Percentiles rank a stretch among this genome's conserved stretches.
These are phyloP conservation scores for Pachyuromys duprasi DNA, from an alignment of 2,797 vertebrate genomes.

Conservation along the genomic window DNA sequence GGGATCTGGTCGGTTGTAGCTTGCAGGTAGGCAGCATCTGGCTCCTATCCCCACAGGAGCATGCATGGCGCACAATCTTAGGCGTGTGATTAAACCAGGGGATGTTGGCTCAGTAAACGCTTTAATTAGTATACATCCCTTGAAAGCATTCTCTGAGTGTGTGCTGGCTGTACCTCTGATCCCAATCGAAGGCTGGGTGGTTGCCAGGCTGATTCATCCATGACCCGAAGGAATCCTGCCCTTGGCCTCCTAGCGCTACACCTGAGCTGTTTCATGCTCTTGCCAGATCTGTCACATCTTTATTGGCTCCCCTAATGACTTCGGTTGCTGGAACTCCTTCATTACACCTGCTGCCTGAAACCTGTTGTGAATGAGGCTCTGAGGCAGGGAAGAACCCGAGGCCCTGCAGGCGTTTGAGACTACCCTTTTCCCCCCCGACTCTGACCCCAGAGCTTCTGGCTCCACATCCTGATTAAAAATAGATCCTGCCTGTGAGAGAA, in stretches of 20 bases:
- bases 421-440: no score
- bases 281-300: not conserved
- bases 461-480: not conserved
- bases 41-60: not conserved
- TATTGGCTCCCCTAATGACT: not conserved
- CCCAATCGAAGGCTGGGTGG: not conserved
- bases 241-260: not conserved
- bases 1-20: no score
- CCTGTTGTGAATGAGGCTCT: not conserved
- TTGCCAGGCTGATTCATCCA: slow-evolving; percentile 27
- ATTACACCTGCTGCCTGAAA: not conserved
- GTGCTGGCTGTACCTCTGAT: not conserved
- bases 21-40: not conserved
- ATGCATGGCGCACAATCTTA: not conserved
- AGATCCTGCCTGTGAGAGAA: not conserved
- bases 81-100: not conserved
- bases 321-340: not conserved
- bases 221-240: not conserved
- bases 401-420: no score
- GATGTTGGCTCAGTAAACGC: not conserved
- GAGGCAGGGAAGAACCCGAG: not conserved
- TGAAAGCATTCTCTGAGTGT: not conserved
- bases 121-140: not conserved
- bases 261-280: not conserved
- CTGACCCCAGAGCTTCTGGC: not conserved